Evolutionary conservation across 2,113 vertebrate genomes (phyloP), one percentile per base, ranked within the genome.

Genomic region (Zosterops pallidus): DNA sequence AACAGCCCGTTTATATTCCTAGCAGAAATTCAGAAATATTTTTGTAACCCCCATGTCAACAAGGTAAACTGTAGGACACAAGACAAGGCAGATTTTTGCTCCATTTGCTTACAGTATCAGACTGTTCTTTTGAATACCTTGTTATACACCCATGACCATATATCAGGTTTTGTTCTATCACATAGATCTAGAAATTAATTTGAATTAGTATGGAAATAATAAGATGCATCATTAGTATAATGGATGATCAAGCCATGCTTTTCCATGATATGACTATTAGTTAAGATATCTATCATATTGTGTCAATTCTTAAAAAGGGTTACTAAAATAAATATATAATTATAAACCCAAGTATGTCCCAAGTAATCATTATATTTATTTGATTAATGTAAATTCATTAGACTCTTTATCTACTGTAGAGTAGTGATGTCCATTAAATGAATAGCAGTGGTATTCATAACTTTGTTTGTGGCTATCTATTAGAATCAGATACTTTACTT

Each of bases 381-480:
- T 97, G 85, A 97, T 97, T 97, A 98, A 95, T 96, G 91, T 94
- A 96, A 98, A 97, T 97, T 96, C 78, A 94, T 95, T 97, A 91
- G 64, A 82, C 65, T 74, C 90, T 96, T 97, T 96, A 98, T 97
- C 97, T 95, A 96, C 93, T 98, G 90, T 83, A 85, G 94, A 96
- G 90, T 96, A 97, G 46, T 92, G 91, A 96, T 92, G 85, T 96
- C 64, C 74, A 96, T 97, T 97, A 98, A 98, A 98, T 97, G 94
- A 98, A 98, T 96, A 98, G 97, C 89, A 88, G 96, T 68, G 94
- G 97, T 96, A 97, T 96, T 97, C 63, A 95, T 97, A 98, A 98
- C 93, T 97, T 97, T 94, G 94, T 98, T 98, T 98, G 98, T 97
- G 98, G 97, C 97, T 94, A 95, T 95, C 97, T 97, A 93, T 94